These are phyloP conservation scores for Penaeus indicus DNA, from an alignment of 1,140 invertebrate genomes.

Conservation along the genomic window DNA sequence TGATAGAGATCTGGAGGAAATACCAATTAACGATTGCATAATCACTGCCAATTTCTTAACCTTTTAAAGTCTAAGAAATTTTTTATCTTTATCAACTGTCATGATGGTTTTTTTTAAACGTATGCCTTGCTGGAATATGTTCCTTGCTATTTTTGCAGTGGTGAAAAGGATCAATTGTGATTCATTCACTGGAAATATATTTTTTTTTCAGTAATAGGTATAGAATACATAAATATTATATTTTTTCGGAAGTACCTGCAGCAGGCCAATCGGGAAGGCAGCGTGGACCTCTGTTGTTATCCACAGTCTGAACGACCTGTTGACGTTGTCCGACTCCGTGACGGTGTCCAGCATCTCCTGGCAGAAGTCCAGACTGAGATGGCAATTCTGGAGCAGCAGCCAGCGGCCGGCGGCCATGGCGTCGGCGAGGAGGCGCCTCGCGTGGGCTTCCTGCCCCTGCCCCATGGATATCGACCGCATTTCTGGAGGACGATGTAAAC, in stretches of 20 bases:
- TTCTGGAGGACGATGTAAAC: conserved; percentile 72
- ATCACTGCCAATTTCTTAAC: too few species aligned
- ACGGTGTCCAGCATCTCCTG: conserved; percentile 83
- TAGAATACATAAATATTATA: neutral
- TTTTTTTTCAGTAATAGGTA: too few species aligned
- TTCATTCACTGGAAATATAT: too few species aligned
- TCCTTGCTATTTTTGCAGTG: too few species aligned
- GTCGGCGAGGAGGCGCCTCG: conserved; percentile 86
- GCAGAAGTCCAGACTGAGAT: conserved; percentile 92
- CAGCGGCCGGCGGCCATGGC: conserved; percentile 87
- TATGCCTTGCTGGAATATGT: too few species aligned
- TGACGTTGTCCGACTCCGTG: conserved; percentile 85
- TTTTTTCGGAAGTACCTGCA: conserved; percentile 74
- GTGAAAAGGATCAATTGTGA: too few species aligned
- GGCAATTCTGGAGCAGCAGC: conserved; percentile 95
- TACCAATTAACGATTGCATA: too few species aligned
- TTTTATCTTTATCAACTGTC: too few species aligned
- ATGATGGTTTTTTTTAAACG: too few species aligned
- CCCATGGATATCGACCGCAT: conserved; percentile 93
- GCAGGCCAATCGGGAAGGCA: conserved; percentile 90
- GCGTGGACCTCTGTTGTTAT: conserved; percentile 94
- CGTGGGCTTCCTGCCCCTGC: conserved; percentile 95
- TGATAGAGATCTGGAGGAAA: conserved; percentile 89
- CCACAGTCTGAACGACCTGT: conserved; percentile 92
- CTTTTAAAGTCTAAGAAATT: too few species aligned